phyloP scores from a whole-genome alignment of 2,113 vertebrate species.

The Heloderma charlesbogerti region DNA sequence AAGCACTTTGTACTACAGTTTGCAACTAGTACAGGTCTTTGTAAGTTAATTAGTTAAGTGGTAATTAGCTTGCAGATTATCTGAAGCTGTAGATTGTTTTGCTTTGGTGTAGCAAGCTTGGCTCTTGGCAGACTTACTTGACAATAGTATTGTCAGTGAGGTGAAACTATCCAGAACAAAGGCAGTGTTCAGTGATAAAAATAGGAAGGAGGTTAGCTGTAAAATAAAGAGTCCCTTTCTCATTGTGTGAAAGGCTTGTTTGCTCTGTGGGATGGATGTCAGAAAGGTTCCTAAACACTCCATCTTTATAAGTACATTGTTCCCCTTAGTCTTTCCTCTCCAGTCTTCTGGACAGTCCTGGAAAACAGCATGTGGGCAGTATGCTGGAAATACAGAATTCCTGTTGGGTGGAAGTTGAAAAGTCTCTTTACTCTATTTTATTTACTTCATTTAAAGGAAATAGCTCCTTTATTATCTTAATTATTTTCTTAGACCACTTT shows the following conservation, averaged over 20 bases:
- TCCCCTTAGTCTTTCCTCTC: background rate
- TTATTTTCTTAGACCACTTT: background rate
- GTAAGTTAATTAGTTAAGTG: background rate
- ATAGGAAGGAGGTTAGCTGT: background rate
- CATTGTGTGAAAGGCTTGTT: background rate
- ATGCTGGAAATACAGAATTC: background rate
- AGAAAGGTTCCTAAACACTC: background rate
- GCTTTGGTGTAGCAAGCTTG: background rate
- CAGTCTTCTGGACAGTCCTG: background rate
- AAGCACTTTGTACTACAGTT: background rate
- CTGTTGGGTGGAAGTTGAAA: background rate
- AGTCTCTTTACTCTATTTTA: background rate
- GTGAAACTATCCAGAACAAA: slow-evolving; percentile 1
- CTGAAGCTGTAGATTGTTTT: background rate
- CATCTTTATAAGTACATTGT: background rate
- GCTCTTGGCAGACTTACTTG: background rate
- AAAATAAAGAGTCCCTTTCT: background rate
- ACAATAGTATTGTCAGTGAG: background rate
- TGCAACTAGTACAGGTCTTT: background rate
- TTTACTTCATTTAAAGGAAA: background rate
- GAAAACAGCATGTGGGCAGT: background rate
- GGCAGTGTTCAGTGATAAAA: background rate
- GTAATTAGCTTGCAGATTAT: background rate
- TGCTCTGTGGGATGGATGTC: too few species aligned
- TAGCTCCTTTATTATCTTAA: background rate